Percentiles rank a stretch among this genome's conserved stretches.
Conservation (phyloP, 2,888 invertebrate genomes). For the Stenolophus ochropezus region DNA sequence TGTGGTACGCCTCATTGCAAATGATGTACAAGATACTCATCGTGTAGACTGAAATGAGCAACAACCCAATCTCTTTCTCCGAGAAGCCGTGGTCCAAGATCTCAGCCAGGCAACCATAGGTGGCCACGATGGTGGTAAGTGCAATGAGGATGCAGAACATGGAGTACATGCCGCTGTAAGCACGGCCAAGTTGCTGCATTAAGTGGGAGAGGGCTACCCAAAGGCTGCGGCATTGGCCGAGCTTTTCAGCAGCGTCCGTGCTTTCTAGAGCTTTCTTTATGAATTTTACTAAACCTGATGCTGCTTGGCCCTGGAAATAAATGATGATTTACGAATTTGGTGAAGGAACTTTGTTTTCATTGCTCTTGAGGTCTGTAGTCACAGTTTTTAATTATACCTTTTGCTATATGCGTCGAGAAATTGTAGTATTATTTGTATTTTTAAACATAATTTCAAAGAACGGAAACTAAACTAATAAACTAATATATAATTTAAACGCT, state of each 20-base stretch:
- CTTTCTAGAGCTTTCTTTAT: slow-evolving; percentile 79
- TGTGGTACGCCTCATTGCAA: slow-evolving; percentile 84
- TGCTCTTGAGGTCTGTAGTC: too few species aligned
- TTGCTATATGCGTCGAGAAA: too few species aligned
- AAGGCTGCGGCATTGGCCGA: slow-evolving; percentile 81
- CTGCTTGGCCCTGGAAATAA: slow-evolving; percentile 65
- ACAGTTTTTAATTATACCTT: too few species aligned
- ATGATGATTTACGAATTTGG: too few species aligned
- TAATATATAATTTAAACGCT: too few species aligned
- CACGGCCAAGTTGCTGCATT: slow-evolving; percentile 85
- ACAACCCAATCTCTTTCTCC: slow-evolving; percentile 82
- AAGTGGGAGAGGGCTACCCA: slow-evolving; percentile 85
- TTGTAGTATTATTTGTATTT: too few species aligned
- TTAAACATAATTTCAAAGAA: too few species aligned
- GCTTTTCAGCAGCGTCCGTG: slow-evolving; percentile 78
- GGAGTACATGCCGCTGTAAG: slow-evolving; percentile 86
- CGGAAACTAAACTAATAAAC: too few species aligned
- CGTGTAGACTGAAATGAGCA: slow-evolving; percentile 83
- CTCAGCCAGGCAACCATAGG: slow-evolving; percentile 82
- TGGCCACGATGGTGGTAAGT: slow-evolving; percentile 83
- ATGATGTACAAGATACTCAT: slow-evolving; percentile 82
- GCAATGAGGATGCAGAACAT: slow-evolving; percentile 84
- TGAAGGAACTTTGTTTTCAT: too few species aligned
- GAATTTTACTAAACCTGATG: slow-evolving; percentile 79
- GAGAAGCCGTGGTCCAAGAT: slow-evolving; percentile 83